Conservation (phyloP, 2,888 invertebrate genomes). For the Perizoma affinitatum region DNA sequence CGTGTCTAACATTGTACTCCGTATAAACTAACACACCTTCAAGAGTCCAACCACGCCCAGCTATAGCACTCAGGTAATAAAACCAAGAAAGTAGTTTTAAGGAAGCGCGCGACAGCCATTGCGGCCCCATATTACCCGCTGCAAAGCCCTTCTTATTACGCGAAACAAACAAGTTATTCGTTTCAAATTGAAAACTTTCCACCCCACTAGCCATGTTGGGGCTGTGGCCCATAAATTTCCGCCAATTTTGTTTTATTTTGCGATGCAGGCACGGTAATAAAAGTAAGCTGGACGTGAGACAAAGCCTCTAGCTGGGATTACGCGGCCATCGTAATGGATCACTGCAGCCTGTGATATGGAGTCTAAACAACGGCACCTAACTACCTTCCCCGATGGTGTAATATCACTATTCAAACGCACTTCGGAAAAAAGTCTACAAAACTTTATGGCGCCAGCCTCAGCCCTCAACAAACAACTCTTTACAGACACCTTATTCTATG, state of each 20-base stretch:
- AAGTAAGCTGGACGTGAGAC: slow-evolving; percentile 84
- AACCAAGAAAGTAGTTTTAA: slow-evolving; percentile 82
- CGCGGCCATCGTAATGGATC: slow-evolving; percentile 79
- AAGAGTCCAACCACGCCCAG: slow-evolving; percentile 58
- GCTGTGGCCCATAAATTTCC: slow-evolving; percentile 81
- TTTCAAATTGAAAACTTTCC: slow-evolving; percentile 84
- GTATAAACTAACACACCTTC: slow-evolving; percentile 52
- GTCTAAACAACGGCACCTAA: slow-evolving; percentile 74
- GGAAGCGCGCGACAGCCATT: slow-evolving; percentile 78
- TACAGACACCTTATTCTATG: slow-evolving; percentile 43
- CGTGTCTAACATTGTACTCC: slow-evolving; percentile 44
- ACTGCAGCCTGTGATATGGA: slow-evolving; percentile 75
- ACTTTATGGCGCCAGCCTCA: slow-evolving; percentile 35
- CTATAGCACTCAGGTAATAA: slow-evolving; percentile 78
- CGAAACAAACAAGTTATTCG: slow-evolving; percentile 82
- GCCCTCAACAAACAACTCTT: slow-evolving; percentile 38
- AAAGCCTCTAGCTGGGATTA: slow-evolving; percentile 80
- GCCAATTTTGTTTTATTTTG: slow-evolving; percentile 84
- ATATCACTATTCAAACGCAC: slow-evolving; percentile 41
- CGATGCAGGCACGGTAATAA: slow-evolving; percentile 82
- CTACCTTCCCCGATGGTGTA: slow-evolving; percentile 49
- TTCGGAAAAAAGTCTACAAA: slow-evolving; percentile 29
- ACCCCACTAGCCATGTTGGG: slow-evolving; percentile 79
- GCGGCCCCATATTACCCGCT: slow-evolving; percentile 74
- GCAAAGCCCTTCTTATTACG: slow-evolving; percentile 81